phyloP scores from a whole-genome alignment of 2,797 vertebrate genomes.

The Falco rusticolus region DNA sequence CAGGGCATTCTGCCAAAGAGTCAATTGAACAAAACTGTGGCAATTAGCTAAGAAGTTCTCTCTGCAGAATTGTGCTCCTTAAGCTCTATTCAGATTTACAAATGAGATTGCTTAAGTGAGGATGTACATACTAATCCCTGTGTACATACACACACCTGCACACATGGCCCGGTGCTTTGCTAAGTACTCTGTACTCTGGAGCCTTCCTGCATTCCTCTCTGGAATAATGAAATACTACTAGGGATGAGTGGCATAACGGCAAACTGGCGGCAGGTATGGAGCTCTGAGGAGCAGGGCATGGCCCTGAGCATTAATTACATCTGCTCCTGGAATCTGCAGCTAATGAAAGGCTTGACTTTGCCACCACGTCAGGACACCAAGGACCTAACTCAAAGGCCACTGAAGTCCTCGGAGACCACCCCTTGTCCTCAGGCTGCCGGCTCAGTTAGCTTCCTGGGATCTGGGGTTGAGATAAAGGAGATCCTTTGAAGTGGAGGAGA shows the following conservation, averaged over 20 bases:
- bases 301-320: background rate
- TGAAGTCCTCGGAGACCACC: background rate
- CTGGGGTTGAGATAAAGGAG: background rate
- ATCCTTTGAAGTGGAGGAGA: background rate
- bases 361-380: background rate
- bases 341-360: background rate
- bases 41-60: constrained; percentile 26
- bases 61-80: constrained; percentile 12
- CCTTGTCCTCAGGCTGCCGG: background rate
- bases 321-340: background rate
- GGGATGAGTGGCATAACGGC: background rate
- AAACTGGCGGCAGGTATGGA: background rate
- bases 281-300: background rate
- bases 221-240: too few relatives aligned
- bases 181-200: background rate
- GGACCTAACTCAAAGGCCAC: background rate
- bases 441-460: background rate
- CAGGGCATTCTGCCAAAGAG: constrained; percentile 19
- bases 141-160: background rate
- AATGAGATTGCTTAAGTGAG: background rate
- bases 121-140: background rate
- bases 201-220: background rate
- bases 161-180: rapidly evolving
- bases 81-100: background rate
- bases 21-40: background rate